Evolutionary conservation across 2,113 vertebrate species (phyloP).

Genomic region (Archilochus colubris): DNA sequence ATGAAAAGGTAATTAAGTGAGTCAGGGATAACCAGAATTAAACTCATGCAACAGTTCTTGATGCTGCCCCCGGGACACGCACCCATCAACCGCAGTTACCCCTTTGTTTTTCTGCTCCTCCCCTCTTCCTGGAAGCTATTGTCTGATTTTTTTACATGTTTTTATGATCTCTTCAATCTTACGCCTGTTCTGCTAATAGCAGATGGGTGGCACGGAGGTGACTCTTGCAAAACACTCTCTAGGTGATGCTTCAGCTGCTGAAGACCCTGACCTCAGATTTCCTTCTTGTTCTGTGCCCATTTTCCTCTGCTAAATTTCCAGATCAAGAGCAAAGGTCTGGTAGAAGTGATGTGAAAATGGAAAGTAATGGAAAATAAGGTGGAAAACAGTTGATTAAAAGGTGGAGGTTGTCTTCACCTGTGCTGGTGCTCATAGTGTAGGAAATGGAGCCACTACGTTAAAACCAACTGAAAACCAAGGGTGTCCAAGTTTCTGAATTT

Average conservation of each 20-base stretch:
- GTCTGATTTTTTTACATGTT: neutral
- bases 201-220: fast-evolving
- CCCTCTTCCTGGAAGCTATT: neutral
- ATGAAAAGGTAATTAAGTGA: neutral
- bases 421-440: fast-evolving
- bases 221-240: neutral
- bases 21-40: neutral
- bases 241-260: neutral
- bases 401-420: fast-evolving
- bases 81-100: neutral
- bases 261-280: fast-evolving
- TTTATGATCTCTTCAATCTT: neutral
- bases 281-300: neutral
- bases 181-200: neutral
- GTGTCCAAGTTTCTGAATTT: fast-evolving
- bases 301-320: neutral
- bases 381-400: neutral
- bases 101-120: neutral
- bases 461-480: neutral
- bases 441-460: fast-evolving
- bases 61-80: fast-evolving
- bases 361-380: neutral
- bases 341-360: fast-evolving
- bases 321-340: neutral
- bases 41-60: neutral